These are phyloP conservation scores for Platysteira castanea DNA, from an alignment of 2,113 vertebrate genomes.

Conservation along the genomic window DNA sequence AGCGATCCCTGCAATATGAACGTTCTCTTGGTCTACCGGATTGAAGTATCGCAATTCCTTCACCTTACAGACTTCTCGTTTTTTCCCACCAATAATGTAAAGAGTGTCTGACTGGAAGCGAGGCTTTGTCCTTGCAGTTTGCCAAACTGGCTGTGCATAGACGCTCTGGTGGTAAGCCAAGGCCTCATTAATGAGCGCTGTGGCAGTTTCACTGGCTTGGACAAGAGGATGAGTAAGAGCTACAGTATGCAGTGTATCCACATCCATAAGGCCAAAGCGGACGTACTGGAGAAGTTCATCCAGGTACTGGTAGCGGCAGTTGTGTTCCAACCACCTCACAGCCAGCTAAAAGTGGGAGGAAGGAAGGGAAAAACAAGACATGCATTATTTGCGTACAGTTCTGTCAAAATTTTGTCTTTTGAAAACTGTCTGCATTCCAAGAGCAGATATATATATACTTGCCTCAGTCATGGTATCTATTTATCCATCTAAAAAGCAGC, in stretches of 20 bases:
- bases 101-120: slow-evolving; percentile 92
- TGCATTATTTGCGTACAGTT: not conserved
- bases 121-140: slow-evolving; percentile 86
- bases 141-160: slow-evolving; percentile 90
- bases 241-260: slow-evolving; percentile 83
- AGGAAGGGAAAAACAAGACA: slow-evolving; percentile 8
- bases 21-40: slow-evolving; percentile 84
- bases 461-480: not conserved
- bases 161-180: slow-evolving; percentile 88
- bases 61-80: slow-evolving; percentile 89
- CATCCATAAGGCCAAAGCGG: slow-evolving; percentile 93
- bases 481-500: not conserved
- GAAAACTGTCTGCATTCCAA: not conserved
- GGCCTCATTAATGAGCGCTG: slow-evolving; percentile 87
- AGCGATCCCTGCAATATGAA: slow-evolving; percentile 83
- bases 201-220: slow-evolving; percentile 82
- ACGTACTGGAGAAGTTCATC: slow-evolving; percentile 91
- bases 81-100: slow-evolving; percentile 90
- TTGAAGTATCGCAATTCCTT: slow-evolving; percentile 92
- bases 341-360: slow-evolving; percentile 79
- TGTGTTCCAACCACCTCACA: slow-evolving; percentile 91
- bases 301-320: slow-evolving; percentile 87
- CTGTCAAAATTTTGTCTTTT: not conserved
- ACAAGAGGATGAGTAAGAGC: slow-evolving; percentile 85
- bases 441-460: not conserved